Conservation (phyloP, 2,888 invertebrate species). For the Sylvicola cinctus region DNA sequence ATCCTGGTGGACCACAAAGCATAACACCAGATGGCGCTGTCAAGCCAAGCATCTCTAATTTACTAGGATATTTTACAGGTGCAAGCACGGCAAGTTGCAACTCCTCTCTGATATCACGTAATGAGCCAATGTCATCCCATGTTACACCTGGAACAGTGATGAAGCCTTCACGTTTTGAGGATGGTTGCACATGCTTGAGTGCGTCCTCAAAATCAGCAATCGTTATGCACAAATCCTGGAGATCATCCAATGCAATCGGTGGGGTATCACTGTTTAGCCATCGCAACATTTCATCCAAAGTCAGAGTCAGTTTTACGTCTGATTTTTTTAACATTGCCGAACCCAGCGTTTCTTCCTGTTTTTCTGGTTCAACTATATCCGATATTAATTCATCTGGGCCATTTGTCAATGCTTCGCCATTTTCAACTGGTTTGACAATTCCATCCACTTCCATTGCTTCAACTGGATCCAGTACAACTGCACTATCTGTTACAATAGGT, state of each 20-base stretch:
- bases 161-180: conserved; percentile 91
- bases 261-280: conserved; percentile 44
- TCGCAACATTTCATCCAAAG: conserved; percentile 34
- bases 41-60: conserved; percentile 58
- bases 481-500: background rate
- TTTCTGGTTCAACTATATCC: conserved; percentile 1
- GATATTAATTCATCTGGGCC: conserved; percentile 1
- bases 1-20: conserved; percentile 92
- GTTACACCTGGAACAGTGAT: conserved; percentile 92
- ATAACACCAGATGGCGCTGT: conserved; percentile 73
- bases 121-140: conserved; percentile 92
- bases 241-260: conserved; percentile 37
- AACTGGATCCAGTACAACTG: background rate
- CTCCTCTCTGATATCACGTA: conserved; percentile 71
- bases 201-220: conserved; percentile 61
- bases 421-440: background rate
- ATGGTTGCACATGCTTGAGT: conserved; percentile 68
- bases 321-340: conserved; percentile 2
- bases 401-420: conserved; percentile 2
- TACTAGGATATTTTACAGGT: conserved; percentile 72
- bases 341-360: conserved; percentile 3
- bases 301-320: conserved; percentile 9
- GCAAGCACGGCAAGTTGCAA: conserved; percentile 80
- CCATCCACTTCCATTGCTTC: conserved; percentile 1
- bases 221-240: conserved; percentile 43